Evolutionary conservation across 2,113 vertebrate species (phyloP).

Genomic region (Misgurnus anguillicaudatus): DNA sequence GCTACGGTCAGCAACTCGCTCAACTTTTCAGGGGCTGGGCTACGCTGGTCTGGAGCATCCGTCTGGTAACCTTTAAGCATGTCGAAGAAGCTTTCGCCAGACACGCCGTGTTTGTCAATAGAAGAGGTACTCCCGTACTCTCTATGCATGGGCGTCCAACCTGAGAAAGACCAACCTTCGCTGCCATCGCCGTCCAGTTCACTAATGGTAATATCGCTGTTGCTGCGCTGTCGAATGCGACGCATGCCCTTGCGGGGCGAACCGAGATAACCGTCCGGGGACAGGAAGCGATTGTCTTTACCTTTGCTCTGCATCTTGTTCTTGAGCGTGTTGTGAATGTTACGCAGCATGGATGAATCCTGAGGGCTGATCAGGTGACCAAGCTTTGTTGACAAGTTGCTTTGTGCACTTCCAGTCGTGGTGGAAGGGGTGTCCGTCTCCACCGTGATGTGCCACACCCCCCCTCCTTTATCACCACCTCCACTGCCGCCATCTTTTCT

Average conservation of each 20-base stretch:
- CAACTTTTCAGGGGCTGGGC: constrained; percentile 84
- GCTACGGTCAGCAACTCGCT: constrained; percentile 89
- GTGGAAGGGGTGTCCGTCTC: constrained; percentile 83
- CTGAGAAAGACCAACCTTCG: constrained; percentile 96
- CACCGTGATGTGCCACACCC: constrained; percentile 80
- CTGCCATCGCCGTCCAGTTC: constrained; percentile 93
- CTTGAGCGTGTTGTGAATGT: constrained; percentile 95
- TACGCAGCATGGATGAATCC: constrained; percentile 97
- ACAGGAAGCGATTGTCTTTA: constrained; percentile 94
- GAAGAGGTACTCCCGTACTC: constrained; percentile 98
- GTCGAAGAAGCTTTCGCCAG: constrained; percentile 95
- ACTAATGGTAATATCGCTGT: constrained; percentile 97
- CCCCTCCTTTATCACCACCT: constrained; percentile 69
- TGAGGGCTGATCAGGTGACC: constrained; percentile 89
- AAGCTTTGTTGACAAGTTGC: constrained; percentile 82
- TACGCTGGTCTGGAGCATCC: constrained; percentile 87
- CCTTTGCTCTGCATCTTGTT: constrained; percentile 87
- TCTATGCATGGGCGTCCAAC: constrained; percentile 91
- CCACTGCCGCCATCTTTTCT: constrained; percentile 87
- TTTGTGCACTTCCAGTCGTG: constrained; percentile 73
- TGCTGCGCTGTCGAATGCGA: constrained; percentile 94
- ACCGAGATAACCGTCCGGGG: constrained; percentile 91
- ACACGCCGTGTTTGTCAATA: constrained; percentile 96
- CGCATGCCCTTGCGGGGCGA: constrained; percentile 95
- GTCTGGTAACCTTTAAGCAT: constrained; percentile 95